A percentile compares a stretch with the other conserved stretches of the same genome.
Evolutionary conservation across 2,797 vertebrate species (phyloP).

Genomic region (Gadopsis marmoratus): DNA sequence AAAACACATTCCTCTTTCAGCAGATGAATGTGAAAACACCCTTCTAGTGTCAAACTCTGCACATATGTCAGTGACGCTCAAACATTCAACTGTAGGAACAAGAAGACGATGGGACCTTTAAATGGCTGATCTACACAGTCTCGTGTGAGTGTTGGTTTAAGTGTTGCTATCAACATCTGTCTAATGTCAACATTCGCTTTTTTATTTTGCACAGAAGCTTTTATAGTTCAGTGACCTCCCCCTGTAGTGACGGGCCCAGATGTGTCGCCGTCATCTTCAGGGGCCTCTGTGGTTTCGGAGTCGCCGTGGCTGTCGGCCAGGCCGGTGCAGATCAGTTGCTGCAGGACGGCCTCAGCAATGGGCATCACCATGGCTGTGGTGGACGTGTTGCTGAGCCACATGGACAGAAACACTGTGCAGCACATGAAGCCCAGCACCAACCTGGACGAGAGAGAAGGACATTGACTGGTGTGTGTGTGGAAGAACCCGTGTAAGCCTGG

Average conservation of each 20-base stretch:
- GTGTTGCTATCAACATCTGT: not conserved
- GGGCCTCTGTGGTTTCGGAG: conserved; percentile 79
- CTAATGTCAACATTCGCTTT: not conserved
- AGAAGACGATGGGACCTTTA: too few relatives aligned
- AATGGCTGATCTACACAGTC: not conserved
- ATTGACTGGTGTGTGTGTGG: not conserved
- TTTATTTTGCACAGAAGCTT: not conserved
- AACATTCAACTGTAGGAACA: too few relatives aligned
- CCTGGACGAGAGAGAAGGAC: conserved; percentile 76
- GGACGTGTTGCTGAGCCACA: conserved; percentile 99
- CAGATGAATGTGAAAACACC: too few relatives aligned
- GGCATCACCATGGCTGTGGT: conserved; percentile 99
- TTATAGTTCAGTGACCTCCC: not conserved
- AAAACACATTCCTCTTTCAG: too few relatives aligned
- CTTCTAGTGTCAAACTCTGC: too few relatives aligned
- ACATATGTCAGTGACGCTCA: too few relatives aligned
- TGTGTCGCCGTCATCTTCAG: conserved; percentile 78
- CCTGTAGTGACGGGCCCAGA: not conserved
- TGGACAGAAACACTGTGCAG: conserved; percentile 95
- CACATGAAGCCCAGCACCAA: conserved; percentile 98
- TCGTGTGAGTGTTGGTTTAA: not conserved
- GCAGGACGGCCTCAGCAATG: conserved; percentile 96
- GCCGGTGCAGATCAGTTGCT: conserved; percentile 92
- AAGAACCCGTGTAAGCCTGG: not conserved
- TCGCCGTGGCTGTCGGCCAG: conserved; percentile 85